phyloP scores from a whole-genome alignment of 2,113 vertebrate genomes.

The Polyodon spathula region DNA sequence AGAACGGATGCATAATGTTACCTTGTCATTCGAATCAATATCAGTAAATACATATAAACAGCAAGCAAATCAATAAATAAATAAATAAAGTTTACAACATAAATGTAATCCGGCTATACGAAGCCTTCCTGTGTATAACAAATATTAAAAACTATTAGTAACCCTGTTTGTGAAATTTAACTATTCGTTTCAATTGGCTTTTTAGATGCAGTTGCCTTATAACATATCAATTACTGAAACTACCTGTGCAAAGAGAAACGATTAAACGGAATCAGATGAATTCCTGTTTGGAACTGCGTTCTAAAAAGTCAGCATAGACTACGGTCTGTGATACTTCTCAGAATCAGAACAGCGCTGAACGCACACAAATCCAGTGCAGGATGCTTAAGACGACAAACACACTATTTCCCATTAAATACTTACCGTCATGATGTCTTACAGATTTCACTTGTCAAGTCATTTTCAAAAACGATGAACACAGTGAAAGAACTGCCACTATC shows the following conservation, averaged over 20 bases:
- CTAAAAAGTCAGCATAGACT: too few species aligned
- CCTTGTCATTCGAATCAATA: neutral
- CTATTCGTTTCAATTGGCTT: too few species aligned
- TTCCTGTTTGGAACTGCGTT: too few species aligned
- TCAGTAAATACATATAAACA: neutral
- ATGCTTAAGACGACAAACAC: neutral
- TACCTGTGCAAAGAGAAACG: too few species aligned
- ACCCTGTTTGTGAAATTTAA: too few species aligned
- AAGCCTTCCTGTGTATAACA: too few species aligned
- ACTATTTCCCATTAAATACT: constrained; percentile 32
- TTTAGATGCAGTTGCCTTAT: too few species aligned
- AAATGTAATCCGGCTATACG: neutral
- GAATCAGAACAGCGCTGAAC: neutral
- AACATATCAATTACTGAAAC: too few species aligned
- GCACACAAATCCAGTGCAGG: neutral
- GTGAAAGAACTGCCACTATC: constrained; percentile 21
- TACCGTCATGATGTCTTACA: constrained; percentile 55
- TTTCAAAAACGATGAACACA: constrained; percentile 27
- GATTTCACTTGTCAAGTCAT: constrained; percentile 58
- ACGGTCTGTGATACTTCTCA: too few species aligned
- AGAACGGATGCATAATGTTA: neutral
- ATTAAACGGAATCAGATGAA: too few species aligned
- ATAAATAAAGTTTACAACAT: neutral
- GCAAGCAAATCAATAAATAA: neutral
- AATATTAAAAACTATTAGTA: neutral